Base-by-base conservation (phyloP, 2,888 invertebrate genomes). In the Meganola albula region DNA sequence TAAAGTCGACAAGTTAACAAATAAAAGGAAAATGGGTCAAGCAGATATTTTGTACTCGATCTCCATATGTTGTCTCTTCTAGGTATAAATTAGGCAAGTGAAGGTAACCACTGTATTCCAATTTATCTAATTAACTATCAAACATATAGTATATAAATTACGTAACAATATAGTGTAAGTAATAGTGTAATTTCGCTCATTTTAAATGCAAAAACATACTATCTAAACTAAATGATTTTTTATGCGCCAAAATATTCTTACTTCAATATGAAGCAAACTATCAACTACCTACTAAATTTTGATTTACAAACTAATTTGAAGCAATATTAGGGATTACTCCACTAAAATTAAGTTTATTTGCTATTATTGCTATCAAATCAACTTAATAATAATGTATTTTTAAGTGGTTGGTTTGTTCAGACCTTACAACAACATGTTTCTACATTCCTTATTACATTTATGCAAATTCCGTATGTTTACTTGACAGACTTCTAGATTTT, bases 221-320 rank as follows among this genome's bases (percentile, higher is more conserved):
- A 40, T 34, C 34, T 52, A 37, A 44, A 35, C 33, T 37, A 40
- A 46, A 30, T 9, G 25, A 24, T 37, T 37, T 41, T 26, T 40
- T 23, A 24, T 32, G 31, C 35, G 27, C 37, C 36, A 27, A 43
- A 24, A 39, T 14, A 27, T 53, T 21, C 31, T 37, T 27, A 45
- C 57, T 55, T 55, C 52, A 57, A 55, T 53, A 44, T 55, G 57
- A 53, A 57, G 43, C 31, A 49, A 53, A n/a, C n/a, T n/a, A n/a
- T n/a, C n/a, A n/a, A n/a, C n/a, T n/a, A n/a, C n/a, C n/a, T n/a
- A n/a, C n/a, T n/a, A n/a, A n/a, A n/a, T n/a, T n/a, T n/a, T n/a
- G n/a, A n/a, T n/a, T n/a, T n/a, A n/a, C n/a, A n/a, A n/a, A n/a
- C n/a, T n/a, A n/a, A n/a, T n/a, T n/a, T n/a, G n/a, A n/a, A n/a